Base-by-base conservation (phyloP, 1,140 invertebrate species). In the Bombus vancouverensis region DNA sequence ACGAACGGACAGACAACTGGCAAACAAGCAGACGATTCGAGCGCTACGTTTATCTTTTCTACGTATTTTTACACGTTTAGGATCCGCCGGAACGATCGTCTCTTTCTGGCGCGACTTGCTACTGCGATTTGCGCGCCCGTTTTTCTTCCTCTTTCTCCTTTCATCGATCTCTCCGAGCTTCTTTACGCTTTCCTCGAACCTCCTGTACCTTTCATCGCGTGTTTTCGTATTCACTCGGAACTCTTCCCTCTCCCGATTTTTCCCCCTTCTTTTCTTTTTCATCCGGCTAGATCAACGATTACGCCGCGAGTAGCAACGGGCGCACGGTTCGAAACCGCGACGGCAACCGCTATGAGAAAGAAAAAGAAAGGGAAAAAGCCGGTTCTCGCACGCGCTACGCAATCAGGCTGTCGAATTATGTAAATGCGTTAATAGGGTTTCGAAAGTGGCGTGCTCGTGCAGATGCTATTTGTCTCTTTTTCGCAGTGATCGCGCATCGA, bases 61-160 rank as follows among this genome's bases (percentile, higher is more conserved):
- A 93, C 92, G 89, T 93, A 93, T 93, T 93, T 93, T 93, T 93
- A 93, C 92, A 92, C 88, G 85, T 89, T 75, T 91, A 85, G 65
- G 72, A 90, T 88, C 59, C 82, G 80, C 76, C 85, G 72, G 88
- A 81, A 81, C 62, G 66, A 74, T 72, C 79, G 87, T 79, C 76
- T 80, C 70, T 47, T 74, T 81, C 57, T 68, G 44, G 25, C 76
- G 72, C 76, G 76, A 89, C 59, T 78, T 75, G 79, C 65, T 89
- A 83, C 83, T 47, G 57, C 87, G 44, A 85, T 89, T 72, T 62
- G 66, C 73, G 87, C 78, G 62, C 71, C 66, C 65, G 62, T 47
- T 83, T 37, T 57, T 53, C 42, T 37, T 28, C 65, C 59, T 68
- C 59, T 75, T 39, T 28, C 68, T 62, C 57, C 53, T 37, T 32